Percentiles rank a stretch among this genome's conserved stretches.
Conservation (phyloP, 2,797 vertebrate genomes). For the Pogonophryne albipinna region DNA sequence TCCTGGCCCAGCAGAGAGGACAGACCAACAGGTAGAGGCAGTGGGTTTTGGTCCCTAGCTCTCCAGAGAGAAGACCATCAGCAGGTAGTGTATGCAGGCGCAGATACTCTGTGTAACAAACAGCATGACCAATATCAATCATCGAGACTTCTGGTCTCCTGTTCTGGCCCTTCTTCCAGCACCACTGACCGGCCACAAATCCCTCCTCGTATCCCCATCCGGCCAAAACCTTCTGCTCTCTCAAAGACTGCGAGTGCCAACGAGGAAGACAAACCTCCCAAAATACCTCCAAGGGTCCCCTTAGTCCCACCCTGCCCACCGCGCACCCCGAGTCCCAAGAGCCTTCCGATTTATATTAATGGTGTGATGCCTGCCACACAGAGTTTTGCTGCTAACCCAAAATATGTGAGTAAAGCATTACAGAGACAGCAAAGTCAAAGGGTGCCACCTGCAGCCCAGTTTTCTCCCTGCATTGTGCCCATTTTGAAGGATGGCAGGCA, state of each 20-base stretch:
- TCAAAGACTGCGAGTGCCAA: constrained; percentile 79
- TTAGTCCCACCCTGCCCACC: constrained; percentile 87
- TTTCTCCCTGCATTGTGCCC: constrained; percentile 91
- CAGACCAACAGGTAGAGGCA: constrained; percentile 27
- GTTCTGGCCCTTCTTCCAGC: constrained; percentile 81
- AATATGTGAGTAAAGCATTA: constrained; percentile 94
- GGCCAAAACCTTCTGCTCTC: constrained; percentile 78
- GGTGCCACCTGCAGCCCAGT: constrained; percentile 64
- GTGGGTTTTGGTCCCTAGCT: constrained; percentile 45
- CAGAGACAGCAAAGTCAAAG: constrained; percentile 91
- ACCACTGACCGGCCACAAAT: constrained; percentile 88
- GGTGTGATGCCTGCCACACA: constrained; percentile 98
- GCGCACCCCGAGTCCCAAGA: constrained; percentile 94
- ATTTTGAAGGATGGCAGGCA: constrained; percentile 96
- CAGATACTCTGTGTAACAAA: constrained; percentile 55
- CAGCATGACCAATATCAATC: constrained; percentile 74
- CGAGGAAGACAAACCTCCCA: constrained; percentile 92
- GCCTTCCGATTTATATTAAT: constrained; percentile 94
- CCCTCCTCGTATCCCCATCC: constrained; percentile 93
- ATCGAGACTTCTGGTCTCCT: constrained; percentile 82
- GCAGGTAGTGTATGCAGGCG: constrained; percentile 28
- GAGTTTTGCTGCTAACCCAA: constrained; percentile 97
- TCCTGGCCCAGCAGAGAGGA: constrained; percentile 73
- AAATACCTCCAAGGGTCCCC: constrained; percentile 93
- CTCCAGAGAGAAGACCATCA: constrained; percentile 52